Evolutionary conservation across 2,113 vertebrate genomes (phyloP), one percentile per base, ranked within the genome.

Genomic region (Pedetes capensis): DNA sequence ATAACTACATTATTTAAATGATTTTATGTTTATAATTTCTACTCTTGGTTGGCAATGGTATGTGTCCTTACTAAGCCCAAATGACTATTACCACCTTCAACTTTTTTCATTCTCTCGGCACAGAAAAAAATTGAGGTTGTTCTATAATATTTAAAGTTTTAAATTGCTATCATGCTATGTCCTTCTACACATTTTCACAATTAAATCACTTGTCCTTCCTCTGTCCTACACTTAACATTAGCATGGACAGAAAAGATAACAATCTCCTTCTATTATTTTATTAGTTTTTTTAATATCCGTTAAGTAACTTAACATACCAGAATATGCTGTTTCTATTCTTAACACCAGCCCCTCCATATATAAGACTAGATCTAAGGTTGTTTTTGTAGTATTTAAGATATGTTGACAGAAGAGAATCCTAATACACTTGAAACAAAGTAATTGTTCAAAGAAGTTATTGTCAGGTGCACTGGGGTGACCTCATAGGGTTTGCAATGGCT

Each of bases 211-310:
- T 94, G 51, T 5, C 34, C 44, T 95, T 82, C n/a, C 57, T 92
- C 53, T 68, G 16, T 68, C 63, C 37, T 94, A 79, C 2, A 47
- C 69, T 89, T 91, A 76, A 76, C 34, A 85, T 61, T 37, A 74
- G n/a, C 29, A n/a, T 59, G 51, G 94, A 87, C 23, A 89, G 72
- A 94, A 85, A 95, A 72, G 59, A 32, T 66, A 71, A 57, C 37
- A 51, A 47, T 51, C 6, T 94, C 63, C 25, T 1, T 1, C 32
- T 32, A 27, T 68, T 92, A 27, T 83, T 94, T 49, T 87, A 25
- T 95, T 78, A 85, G 20, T 20, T 90, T 72, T n/a, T 44, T 69
- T 39, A 85, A 6, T 76, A 68, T 42, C 8, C 44, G 57, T 23
- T 47, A 82, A 74, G 20, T 82, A 74, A 81, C 47, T 83, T n/a